Evolutionary conservation across 2,113 vertebrate genomes (phyloP).

Genomic region (Callipepla squamata): DNA sequence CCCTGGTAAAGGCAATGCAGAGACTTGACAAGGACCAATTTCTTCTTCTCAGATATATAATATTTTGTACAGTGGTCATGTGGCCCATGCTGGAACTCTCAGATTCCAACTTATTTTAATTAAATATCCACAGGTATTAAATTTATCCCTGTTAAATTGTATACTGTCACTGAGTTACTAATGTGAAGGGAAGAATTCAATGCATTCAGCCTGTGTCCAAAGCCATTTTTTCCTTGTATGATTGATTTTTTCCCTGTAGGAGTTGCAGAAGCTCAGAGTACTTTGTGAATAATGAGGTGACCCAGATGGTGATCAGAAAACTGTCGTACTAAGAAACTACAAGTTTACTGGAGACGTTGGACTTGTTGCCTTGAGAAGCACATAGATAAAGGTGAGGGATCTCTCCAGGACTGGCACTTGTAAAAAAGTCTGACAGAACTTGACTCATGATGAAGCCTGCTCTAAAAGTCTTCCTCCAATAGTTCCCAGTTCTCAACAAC

Average conservation of each 20-base stretch:
- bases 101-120: neutral
- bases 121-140: neutral
- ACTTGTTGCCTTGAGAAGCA: neutral
- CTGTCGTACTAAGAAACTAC: neutral
- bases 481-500: neutral
- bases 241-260: neutral
- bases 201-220: neutral
- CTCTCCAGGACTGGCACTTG: neutral
- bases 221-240: neutral
- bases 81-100: neutral
- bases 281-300: neutral
- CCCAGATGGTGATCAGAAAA: neutral
- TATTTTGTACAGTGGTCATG: neutral
- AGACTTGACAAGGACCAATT: neutral
- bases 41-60: neutral
- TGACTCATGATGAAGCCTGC: neutral
- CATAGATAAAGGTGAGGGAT: neutral
- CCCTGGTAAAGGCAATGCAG: neutral
- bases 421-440: neutral
- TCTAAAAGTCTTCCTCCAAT: neutral
- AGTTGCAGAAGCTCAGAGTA: neutral
- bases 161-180: neutral
- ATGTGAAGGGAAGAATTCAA: neutral
- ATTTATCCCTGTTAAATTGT: neutral
- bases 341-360: neutral